Percentiles rank a stretch among this genome's conserved stretches.
phyloP scores from a whole-genome alignment of 2,113 vertebrate genomes.

The Bos taurus region DNA sequence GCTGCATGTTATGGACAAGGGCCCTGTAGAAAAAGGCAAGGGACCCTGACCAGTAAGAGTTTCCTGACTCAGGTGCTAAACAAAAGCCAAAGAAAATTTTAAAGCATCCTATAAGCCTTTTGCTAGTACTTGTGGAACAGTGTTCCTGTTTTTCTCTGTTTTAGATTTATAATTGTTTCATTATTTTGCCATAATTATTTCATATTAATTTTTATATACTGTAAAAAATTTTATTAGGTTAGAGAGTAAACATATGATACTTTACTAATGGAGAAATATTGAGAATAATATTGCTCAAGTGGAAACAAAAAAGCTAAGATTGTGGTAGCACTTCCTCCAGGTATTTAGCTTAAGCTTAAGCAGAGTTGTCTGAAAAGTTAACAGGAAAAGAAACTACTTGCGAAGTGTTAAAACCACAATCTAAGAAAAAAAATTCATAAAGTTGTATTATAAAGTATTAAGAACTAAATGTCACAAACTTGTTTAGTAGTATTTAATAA shows the following conservation, averaged over 20 bases:
- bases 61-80: conserved; percentile 11
- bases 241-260: not conserved
- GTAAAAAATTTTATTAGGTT: not conserved
- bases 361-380: conserved; percentile 39
- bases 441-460: not conserved
- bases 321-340: conserved; percentile 45
- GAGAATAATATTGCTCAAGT: conserved; percentile 22
- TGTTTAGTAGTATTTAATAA: not conserved
- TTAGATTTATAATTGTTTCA: conserved; percentile 16
- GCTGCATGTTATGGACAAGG: not conserved
- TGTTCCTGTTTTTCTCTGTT: conserved; percentile 1
- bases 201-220: not conserved
- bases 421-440: not conserved
- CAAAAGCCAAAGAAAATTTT: conserved; percentile 29
- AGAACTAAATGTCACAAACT: not conserved
- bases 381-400: conserved; percentile 61
- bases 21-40: not conserved
- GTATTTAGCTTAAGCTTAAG: conserved; percentile 14
- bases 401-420: conserved; percentile 59
- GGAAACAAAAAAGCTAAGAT: conserved; percentile 50
- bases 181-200: conserved; percentile 22
- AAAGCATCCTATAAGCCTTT: not conserved
- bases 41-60: not conserved
- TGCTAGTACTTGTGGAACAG: not conserved
- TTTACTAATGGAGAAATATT: conserved; percentile 16